These are phyloP conservation scores for Hedya salicella DNA, from an alignment of 2,888 invertebrate genomes.

Conservation along the genomic window DNA sequence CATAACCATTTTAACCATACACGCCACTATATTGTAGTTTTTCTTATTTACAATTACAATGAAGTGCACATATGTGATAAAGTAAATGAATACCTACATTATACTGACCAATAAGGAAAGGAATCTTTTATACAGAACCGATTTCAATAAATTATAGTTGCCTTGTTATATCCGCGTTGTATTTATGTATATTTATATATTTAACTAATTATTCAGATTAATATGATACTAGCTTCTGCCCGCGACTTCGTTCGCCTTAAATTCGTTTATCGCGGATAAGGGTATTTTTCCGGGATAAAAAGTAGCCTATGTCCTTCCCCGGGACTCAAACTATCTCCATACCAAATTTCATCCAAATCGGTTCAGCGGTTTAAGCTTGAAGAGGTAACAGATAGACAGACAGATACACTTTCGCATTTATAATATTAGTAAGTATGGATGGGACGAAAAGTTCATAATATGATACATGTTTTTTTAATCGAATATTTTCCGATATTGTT, in stretches of 20 bases:
- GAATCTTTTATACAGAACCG: background rate
- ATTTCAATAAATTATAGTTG: background rate
- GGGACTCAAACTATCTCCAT: too few species aligned
- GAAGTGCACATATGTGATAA: background rate
- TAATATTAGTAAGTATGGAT: background rate
- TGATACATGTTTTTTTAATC: too few species aligned
- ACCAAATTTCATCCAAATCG: too few species aligned
- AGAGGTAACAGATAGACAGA: too few species aligned
- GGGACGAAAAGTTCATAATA: background rate
- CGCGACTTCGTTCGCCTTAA: too few species aligned
- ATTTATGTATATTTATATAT: background rate
- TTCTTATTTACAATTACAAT: constrained; percentile 19
- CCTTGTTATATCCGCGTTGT: background rate
- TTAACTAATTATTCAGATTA: background rate
- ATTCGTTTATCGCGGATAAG: too few species aligned
- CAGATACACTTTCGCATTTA: too few species aligned
- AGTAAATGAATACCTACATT: background rate
- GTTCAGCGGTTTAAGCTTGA: too few species aligned
- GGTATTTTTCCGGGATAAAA: too few species aligned
- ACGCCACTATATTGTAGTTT: background rate
- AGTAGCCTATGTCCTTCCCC: too few species aligned
- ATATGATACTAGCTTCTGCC: too few species aligned
- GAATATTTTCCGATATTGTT: too few species aligned
- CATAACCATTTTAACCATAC: background rate
- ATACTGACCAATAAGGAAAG: constrained; percentile 9